Conservation (phyloP, 1,140 invertebrate genomes). For the Leptinotarsa undecemlineata region DNA sequence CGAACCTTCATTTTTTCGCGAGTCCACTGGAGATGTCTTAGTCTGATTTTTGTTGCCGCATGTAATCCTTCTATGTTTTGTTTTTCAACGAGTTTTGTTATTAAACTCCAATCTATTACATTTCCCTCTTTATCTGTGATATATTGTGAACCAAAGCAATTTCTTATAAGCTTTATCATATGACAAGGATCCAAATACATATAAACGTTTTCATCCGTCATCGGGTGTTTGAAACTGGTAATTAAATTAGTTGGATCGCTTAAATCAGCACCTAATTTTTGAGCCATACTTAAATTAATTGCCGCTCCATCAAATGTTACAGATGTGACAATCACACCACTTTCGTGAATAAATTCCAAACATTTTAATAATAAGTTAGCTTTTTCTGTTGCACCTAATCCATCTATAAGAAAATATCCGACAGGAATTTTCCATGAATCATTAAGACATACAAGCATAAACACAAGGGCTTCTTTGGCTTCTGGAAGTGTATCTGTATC, state of each 20-base stretch:
- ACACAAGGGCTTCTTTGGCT: conserved; percentile 49
- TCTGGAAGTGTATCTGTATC: conserved; percentile 39
- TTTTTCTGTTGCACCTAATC: conserved; percentile 29
- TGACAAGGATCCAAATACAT: conserved; percentile 28
- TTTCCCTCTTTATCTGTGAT: conserved; percentile 9
- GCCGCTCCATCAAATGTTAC: conserved; percentile 27
- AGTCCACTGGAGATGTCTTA: conserved; percentile 28
- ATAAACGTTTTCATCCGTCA: conserved; percentile 21
- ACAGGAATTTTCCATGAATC: conserved; percentile 48
- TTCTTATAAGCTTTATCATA: conserved; percentile 32
- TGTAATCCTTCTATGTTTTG: conserved; percentile 28
- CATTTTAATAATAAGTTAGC: conserved; percentile 23
- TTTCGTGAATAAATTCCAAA: conserved; percentile 25
- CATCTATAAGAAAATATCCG: conserved; percentile 47
- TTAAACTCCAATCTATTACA: conserved; percentile 21
- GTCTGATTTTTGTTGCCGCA: conserved; percentile 25
- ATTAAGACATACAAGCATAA: conserved; percentile 51
- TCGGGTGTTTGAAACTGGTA: conserved; percentile 20
- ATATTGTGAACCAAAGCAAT: conserved; percentile 21
- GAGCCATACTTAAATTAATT: conserved; percentile 25
- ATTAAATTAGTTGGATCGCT: conserved; percentile 19
- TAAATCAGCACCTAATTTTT: conserved; percentile 28
- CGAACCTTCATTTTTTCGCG: conserved; percentile 33
- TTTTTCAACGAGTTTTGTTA: conserved; percentile 20
- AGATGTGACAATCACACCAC: conserved; percentile 25